A percentile compares a stretch with the other conserved stretches of the same genome.
Conservation (phyloP, 2,888 invertebrate genomes). For the Micropterix aruncella region DNA sequence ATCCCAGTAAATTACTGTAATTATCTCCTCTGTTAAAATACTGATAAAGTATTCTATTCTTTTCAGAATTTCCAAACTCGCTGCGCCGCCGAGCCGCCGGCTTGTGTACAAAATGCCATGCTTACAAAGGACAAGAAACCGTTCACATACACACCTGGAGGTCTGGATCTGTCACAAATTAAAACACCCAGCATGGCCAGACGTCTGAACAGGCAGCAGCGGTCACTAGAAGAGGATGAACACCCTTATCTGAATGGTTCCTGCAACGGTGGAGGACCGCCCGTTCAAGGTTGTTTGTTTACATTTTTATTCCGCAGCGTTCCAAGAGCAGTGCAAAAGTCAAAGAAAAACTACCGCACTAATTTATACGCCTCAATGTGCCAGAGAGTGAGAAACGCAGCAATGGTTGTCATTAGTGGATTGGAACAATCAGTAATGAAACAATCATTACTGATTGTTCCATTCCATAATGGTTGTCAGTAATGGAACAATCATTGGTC, state of each 20-base stretch:
- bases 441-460: no score
- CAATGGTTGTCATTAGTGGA: no score
- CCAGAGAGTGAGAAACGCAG: no score
- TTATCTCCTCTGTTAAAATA: no score
- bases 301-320: conserved; percentile 1
- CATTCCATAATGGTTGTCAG: no score
- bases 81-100: conserved; percentile 56
- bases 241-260: conserved; percentile 21
- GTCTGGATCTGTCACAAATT: conserved; percentile 81
- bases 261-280: conserved; percentile 7
- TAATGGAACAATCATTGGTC: no score
- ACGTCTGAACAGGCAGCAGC: conserved; percentile 49
- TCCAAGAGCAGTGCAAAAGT: neutral
- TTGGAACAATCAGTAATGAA: no score
- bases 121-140: conserved; percentile 94
- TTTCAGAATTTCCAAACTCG: conserved; percentile 27
- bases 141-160: conserved; percentile 92
- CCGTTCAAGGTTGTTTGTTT: conserved; percentile 16
- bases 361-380: conserved; percentile 10
- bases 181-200: conserved; percentile 81
- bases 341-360: conserved; percentile 1
- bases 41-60: no score
- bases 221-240: conserved; percentile 41
- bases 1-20: no score
- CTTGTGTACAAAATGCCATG: conserved; percentile 86